phyloP scores from a whole-genome alignment of 2,797 vertebrate species.

The Sebastes iracundus region DNA sequence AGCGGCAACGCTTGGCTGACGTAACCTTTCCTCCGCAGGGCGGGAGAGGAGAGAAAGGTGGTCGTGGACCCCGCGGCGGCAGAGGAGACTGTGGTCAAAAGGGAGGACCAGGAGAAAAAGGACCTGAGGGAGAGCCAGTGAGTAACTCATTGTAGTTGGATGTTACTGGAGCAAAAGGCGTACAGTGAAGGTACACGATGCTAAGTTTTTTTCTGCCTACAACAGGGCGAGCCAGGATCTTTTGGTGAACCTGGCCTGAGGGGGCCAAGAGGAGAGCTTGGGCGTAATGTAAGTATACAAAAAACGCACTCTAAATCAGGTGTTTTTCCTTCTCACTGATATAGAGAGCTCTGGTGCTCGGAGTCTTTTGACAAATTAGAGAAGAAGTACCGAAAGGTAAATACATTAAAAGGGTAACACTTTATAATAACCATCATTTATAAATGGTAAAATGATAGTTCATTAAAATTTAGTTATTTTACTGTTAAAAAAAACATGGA shows the following conservation, averaged over 20 bases:
- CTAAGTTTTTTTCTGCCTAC: constrained; percentile 18
- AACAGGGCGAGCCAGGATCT: constrained; percentile 80
- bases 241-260: constrained; percentile 78
- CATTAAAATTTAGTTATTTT: too few relatives aligned
- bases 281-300: constrained; percentile 69
- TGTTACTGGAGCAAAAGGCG: background rate
- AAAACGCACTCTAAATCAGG: background rate
- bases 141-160: constrained; percentile 18
- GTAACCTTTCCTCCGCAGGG: constrained; percentile 78
- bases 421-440: too few relatives aligned
- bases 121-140: constrained; percentile 85
- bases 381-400: too few relatives aligned
- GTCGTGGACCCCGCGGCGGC: constrained; percentile 85
- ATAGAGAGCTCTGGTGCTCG: too few relatives aligned
- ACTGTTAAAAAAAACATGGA: too few relatives aligned
- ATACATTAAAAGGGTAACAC: too few relatives aligned
- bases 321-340: background rate
- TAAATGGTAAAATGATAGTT: too few relatives aligned
- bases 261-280: constrained; percentile 69
- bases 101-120: constrained; percentile 87
- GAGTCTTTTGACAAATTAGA: too few relatives aligned
- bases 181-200: background rate
- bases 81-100: constrained; percentile 94
- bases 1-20: background rate
- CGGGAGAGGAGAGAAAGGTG: constrained; percentile 87